Evolutionary conservation across 2,888 invertebrate genomes (phyloP), one percentile per base, ranked within the genome.

Genomic region (Geotrupes spiniger): DNA sequence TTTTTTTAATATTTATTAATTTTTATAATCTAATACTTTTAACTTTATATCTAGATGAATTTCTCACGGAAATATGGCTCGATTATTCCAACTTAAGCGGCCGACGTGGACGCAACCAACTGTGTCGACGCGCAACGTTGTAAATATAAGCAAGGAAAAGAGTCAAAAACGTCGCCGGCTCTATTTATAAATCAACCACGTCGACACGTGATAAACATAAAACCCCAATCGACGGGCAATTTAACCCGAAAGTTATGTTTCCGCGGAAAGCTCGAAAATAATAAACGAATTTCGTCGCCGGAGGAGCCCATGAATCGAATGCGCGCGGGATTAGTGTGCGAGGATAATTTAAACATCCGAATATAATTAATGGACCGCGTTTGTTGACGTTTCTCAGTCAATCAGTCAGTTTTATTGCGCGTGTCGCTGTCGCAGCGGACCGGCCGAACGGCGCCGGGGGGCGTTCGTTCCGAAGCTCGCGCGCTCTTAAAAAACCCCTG

Each of bases 361-460:
- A 54, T 57, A 48, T 57, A 56, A 60, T 59, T 60, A 60, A 59
- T 57, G 54, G 51, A 52, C 49, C 47, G 53, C 47, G 57, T 53
- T 51, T 54, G 62, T 58, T 59, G 60, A 59, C 59, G 49, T 56
- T 60, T 57, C 55, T 52, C 56, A 56, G 56, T 57, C 60, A 57
- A 60, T 61, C 61, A 54, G 52, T 60, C 58, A 56, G 43, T 51
- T 60, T 59, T 57, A 56, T 57, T 54, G 50, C 52, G 51, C 58
- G 54, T 56, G 50, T 31, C 40, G 28, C 37, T 31, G 33, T 27
- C 36, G 33, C 46, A 41, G 36, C 33, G 14, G 25, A 36, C 40
- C 46, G 33, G 36, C 14, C 11, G 33, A 33, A 33, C 33, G 9
- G 12, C 33, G 12, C 11, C n/a, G 33, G 2, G n/a, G 9, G 15